Percentiles rank a stretch among this genome's conserved stretches.
phyloP scores from a whole-genome alignment of 2,113 vertebrate genomes.

The Rhynchomys soricoides region DNA sequence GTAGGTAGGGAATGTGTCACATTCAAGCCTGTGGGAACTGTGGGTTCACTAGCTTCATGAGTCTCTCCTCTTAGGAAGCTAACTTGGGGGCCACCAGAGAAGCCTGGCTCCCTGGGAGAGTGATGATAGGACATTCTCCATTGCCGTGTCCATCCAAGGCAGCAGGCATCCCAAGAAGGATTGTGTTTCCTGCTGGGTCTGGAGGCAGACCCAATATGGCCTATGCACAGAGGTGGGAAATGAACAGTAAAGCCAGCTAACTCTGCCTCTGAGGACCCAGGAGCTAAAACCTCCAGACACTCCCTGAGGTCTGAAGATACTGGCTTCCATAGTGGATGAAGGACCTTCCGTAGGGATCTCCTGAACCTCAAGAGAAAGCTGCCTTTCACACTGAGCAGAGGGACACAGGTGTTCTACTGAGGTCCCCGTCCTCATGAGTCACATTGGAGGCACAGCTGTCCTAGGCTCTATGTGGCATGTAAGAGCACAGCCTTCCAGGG shows the following conservation, averaged over 20 bases:
- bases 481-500: background rate
- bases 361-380: background rate
- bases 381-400: background rate
- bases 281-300: background rate
- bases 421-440: background rate
- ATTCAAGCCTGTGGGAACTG: background rate
- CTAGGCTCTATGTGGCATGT: background rate
- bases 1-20: fast-evolving
- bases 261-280: too few species aligned
- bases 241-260: fast-evolving
- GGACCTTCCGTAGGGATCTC: background rate
- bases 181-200: background rate
- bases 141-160: background rate
- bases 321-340: background rate
- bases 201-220: background rate
- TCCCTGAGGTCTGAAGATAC: background rate
- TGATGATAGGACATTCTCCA: too few species aligned
- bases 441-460: background rate
- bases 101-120: too few species aligned
- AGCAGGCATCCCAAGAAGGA: too few species aligned
- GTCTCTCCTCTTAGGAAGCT: background rate
- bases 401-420: background rate
- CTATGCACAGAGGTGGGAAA: background rate
- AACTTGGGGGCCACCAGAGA: background rate
- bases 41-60: background rate